Conservation (phyloP, 2,888 invertebrate genomes). For the Synanthedon andrenaeformis region DNA sequence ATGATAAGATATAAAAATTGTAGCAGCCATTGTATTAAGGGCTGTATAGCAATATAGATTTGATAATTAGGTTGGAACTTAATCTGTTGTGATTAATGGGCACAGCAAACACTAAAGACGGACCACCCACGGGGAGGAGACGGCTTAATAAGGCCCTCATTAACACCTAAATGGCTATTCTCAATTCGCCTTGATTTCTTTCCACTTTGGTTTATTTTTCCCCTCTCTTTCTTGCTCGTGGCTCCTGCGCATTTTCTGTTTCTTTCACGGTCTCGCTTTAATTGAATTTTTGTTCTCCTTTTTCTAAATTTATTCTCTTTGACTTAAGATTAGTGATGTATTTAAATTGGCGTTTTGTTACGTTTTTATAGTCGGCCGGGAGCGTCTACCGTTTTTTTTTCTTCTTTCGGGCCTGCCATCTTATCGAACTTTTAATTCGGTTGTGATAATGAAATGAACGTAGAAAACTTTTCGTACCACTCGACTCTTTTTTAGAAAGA, state of each 20-base stretch:
- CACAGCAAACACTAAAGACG: slow-evolving; percentile 47
- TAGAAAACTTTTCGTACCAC: slow-evolving; percentile 8
- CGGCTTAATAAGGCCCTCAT: slow-evolving; percentile 70
- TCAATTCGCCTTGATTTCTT: slow-evolving; percentile 64
- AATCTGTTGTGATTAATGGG: slow-evolving; percentile 61
- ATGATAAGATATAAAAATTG: neutral
- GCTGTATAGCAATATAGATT: slow-evolving; percentile 30
- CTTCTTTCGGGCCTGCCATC: slow-evolving; percentile 20
- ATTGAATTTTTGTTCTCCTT: slow-evolving; percentile 61
- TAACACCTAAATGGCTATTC: slow-evolving; percentile 70
- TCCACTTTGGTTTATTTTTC: slow-evolving; percentile 59
- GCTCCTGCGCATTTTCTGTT: slow-evolving; percentile 29
- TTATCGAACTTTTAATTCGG: slow-evolving; percentile 55
- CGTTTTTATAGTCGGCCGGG: slow-evolving; percentile 48
- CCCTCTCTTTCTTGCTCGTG: slow-evolving; percentile 28
- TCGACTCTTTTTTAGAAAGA: neutral
- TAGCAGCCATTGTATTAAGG: slow-evolving; percentile 23
- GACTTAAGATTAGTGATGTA: slow-evolving; percentile 68
- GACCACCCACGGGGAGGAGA: slow-evolving; percentile 67
- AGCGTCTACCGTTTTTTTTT: slow-evolving; percentile 21
- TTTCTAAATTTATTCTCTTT: slow-evolving; percentile 66
- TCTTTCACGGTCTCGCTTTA: slow-evolving; percentile 46
- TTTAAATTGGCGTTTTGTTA: slow-evolving; percentile 66
- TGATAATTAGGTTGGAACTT: slow-evolving; percentile 54
- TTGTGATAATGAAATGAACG: slow-evolving; percentile 35